Base-by-base conservation (phyloP, 2,113 vertebrate genomes). In the Sterna hirundo region DNA sequence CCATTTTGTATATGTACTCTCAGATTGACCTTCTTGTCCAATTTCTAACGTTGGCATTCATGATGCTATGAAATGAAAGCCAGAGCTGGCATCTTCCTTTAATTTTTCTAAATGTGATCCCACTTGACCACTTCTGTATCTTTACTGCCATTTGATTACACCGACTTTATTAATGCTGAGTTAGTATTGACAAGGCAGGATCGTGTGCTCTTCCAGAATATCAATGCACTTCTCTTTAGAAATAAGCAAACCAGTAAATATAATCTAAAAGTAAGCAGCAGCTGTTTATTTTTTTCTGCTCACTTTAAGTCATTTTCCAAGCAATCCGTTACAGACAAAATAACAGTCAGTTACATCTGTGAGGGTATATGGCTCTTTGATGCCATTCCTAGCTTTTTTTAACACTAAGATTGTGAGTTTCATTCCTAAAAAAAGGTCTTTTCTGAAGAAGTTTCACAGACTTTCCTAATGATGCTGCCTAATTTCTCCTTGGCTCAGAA, bases 401-500 rank as follows among this genome's bases (percentile, higher is more conserved):
- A 69, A 15, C 21, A 34, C 3, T 34, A 40, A 19, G 22, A 66
- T 47, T 90, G 34, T 76, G 23, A 25, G 4, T 86, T 86, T 81
- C 5, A 16, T 89, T 57, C 40, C 54, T 89, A 30, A 58, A 88
- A 52, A 61, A 91, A 66, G 6, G 1, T 82, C 5, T 55, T 82
- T 78, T 72, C 27, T 82, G 44, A 87, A 83, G 42, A 87, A 69
- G 36, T 79, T 93, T 85, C 25, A 52, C 44, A 85, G n/a, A 74
- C 27, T 69, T 89, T 34, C 51, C n/a, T 93, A 44, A 87, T 65
- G 66, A 49, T 65, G 6, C 57, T 93, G 61, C 47, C 38, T 91
- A 76, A 69, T 95, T 93, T 94, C 34, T 71, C 10, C 47, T 62
- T 91, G 70, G 62, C 54, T 95, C 61, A 91, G 77, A 88, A 91